Percentiles rank a stretch among this genome's conserved stretches.
phyloP scores from a whole-genome alignment of 2,113 vertebrate species.

The Leptobrachium ailaonicum region DNA sequence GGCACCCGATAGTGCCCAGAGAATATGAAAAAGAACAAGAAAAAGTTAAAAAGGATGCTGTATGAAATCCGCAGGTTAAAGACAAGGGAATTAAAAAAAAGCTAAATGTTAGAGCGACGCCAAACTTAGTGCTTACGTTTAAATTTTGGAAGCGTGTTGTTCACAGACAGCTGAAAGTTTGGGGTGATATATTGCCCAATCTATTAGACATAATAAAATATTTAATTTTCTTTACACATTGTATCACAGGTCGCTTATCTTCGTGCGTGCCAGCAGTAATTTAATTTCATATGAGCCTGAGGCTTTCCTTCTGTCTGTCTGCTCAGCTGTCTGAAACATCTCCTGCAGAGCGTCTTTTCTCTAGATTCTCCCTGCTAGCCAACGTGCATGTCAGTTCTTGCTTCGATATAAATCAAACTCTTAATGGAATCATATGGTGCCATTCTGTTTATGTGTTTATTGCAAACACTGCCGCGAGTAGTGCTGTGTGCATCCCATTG shows the following conservation, averaged over 20 bases:
- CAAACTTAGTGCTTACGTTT: no score
- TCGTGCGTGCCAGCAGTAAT: constrained; percentile 14
- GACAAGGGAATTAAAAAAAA: no score
- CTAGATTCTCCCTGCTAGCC: constrained; percentile 7
- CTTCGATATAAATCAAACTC: constrained; percentile 9
- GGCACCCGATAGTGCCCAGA: no score
- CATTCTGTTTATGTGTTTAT: constrained; percentile 10
- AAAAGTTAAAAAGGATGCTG: no score
- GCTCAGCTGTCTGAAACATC: constrained; percentile 15
- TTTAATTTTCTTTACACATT: neutral
- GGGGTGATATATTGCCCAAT: no score
- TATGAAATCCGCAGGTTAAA: no score
- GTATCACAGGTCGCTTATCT: constrained; percentile 19
- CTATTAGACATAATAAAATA: neutral
- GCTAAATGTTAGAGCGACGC: no score
- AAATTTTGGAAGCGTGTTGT: no score
- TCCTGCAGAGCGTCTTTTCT: constrained; percentile 10
- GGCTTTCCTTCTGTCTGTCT: constrained; percentile 18
- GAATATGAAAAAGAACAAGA: no score
- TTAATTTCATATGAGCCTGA: constrained; percentile 8
- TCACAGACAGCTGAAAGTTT: no score
- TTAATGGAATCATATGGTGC: constrained; percentile 6
- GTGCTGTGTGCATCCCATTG: neutral
- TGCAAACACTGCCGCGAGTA: constrained; percentile 6
- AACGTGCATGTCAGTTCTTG: neutral